Conservation (phyloP, 2,888 invertebrate species). For the Plebejus melissa region DNA sequence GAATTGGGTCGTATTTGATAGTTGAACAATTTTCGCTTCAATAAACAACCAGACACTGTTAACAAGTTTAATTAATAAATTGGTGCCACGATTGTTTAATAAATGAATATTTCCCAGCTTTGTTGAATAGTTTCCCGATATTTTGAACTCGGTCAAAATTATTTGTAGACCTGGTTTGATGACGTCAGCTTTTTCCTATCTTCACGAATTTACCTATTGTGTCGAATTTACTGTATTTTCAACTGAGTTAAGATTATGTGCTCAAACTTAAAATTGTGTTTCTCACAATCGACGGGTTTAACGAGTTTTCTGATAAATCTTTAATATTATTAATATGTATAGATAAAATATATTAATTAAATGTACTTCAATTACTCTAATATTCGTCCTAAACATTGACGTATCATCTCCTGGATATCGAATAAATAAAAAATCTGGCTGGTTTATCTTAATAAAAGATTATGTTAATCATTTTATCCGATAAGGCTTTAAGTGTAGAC, state of each 20-base stretch:
- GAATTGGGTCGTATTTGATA: background rate
- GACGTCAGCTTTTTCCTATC: background rate
- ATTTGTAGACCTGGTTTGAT: too few species aligned
- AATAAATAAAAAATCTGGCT: background rate
- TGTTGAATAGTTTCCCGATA: background rate
- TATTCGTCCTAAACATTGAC: slow-evolving; percentile 20
- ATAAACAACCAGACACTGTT: background rate
- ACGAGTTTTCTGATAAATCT: background rate
- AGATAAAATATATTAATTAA: slow-evolving; percentile 9
- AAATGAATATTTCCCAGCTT: background rate
- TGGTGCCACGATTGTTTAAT: background rate
- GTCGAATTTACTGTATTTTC: background rate
- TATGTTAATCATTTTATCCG: too few species aligned
- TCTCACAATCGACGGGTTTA: background rate
- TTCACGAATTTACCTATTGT: slow-evolving; percentile 8
- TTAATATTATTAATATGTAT: background rate
- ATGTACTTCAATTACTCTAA: slow-evolving; percentile 18
- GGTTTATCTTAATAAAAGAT: background rate
- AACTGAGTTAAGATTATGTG: background rate
- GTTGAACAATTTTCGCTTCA: background rate
- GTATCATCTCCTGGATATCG: slow-evolving; percentile 3
- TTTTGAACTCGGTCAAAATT: background rate
- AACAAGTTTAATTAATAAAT: slow-evolving; percentile 2
- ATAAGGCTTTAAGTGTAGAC: too few species aligned
- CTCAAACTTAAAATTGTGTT: background rate